Evolutionary conservation across 2,797 vertebrate genomes (phyloP), one percentile per base, ranked within the genome.

Genomic region (Monodelphis domestica): DNA sequence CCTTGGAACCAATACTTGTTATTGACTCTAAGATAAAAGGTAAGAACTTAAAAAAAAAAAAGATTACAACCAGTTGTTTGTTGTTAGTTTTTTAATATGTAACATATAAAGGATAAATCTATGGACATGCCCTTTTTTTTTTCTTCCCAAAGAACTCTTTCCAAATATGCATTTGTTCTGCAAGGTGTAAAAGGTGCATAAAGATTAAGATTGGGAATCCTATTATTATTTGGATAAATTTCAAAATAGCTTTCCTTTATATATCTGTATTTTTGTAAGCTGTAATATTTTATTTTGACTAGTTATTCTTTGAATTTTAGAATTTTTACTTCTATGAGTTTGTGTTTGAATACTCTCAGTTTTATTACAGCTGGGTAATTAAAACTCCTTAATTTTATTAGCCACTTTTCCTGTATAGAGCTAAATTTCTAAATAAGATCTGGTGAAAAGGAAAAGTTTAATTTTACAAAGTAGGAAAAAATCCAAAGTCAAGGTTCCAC

Each of bases 391-490:
- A 33, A 91, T 59, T 63, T 89, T 87, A 26, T 30, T 57, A 51
- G 50, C 90, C 26, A 10, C 53, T 92, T 87, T 93, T 78, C 53
- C 53, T 93, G 54, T 4, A 87, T 55, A n/a, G 89, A 97, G 6
- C 14, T 52, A 24, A 59, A 38, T 57, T 89, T 57, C 15, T 59
- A 89, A 87, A 78, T n/a, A 91, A 57, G 78, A 29, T 87, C 5
- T 88, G 55, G 90, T 93, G 56, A 94, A 91, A n/a, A 54, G 91
- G 78, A 89, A 84, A 93, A 91, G 33, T 70, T 3, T 56, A 57
- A 63, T 51, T 87, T 90, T 87, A 84, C 51, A 38, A 78, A 93
- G 53, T 10, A 45, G 59, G 12, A 92, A 90, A 30, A 17, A 21
- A 29, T 93, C 38, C n/a, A 70, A 38, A 15, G 33, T 70, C 33